These are phyloP conservation scores for Cyprinodon tularosa DNA, from an alignment of 2,113 vertebrate species.

Conservation along the genomic window DNA sequence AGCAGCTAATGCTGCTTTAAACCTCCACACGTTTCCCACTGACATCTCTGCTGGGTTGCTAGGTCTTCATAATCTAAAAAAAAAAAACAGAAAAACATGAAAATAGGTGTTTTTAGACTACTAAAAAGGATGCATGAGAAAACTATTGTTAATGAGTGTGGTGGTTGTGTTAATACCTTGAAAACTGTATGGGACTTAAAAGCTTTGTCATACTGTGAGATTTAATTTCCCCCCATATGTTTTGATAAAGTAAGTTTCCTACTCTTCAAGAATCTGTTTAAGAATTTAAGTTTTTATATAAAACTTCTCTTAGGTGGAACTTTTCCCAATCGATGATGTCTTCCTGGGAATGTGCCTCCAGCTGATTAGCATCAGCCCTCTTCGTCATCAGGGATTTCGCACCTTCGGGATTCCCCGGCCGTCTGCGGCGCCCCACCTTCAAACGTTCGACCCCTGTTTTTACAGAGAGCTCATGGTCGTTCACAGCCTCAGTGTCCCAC, in stretches of 20 bases:
- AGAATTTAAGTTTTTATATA: background rate
- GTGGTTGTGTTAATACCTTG: background rate
- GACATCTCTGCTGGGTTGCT: no score
- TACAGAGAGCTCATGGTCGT: slow-evolving; percentile 96
- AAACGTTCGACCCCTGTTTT: slow-evolving; percentile 95
- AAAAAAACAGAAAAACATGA: no score
- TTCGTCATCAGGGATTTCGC: slow-evolving; percentile 90
- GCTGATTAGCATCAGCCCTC: slow-evolving; percentile 86
- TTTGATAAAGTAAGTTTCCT: background rate
- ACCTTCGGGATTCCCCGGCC: slow-evolving; percentile 93
- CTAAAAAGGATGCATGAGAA: no score
- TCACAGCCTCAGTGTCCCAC: slow-evolving; percentile 90
- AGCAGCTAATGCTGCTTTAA: no score
- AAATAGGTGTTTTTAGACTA: no score
- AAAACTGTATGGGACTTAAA: background rate
- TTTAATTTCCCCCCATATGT: no score
- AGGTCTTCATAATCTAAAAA: no score
- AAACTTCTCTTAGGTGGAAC: slow-evolving; percentile 85
- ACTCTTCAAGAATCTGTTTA: background rate
- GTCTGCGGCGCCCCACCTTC: slow-evolving; percentile 91
- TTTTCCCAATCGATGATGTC: slow-evolving; percentile 97
- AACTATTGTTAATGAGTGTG: no score
- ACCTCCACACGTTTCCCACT: no score
- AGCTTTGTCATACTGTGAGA: background rate
- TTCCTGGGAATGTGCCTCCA: slow-evolving; percentile 97